Conservation (phyloP, 2,797 vertebrate species). For the Melanotaenia parkinsoni region DNA sequence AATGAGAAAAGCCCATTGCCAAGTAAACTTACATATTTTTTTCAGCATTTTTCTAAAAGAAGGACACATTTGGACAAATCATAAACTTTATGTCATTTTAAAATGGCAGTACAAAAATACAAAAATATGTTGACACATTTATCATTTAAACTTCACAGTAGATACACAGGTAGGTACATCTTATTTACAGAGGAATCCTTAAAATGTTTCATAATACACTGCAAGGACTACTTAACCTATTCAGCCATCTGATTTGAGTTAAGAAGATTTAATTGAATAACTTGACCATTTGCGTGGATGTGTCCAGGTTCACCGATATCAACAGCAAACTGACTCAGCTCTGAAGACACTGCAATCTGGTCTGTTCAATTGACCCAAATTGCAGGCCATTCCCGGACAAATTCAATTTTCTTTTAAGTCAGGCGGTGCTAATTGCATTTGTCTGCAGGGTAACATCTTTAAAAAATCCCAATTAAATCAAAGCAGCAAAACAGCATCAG, state of each 20-base stretch:
- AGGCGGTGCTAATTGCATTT: conserved; percentile 48
- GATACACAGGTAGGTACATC: conserved; percentile 72
- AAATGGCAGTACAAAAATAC: conserved; percentile 85
- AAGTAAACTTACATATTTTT: background rate
- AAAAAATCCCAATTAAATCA: conserved; percentile 39
- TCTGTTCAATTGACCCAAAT: conserved; percentile 34
- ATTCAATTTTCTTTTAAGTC: conserved; percentile 55
- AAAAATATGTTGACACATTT: conserved; percentile 83
- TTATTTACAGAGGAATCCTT: conserved; percentile 75
- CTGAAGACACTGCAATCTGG: conserved; percentile 27
- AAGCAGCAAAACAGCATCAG: conserved; percentile 60
- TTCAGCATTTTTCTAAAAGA: conserved; percentile 4
- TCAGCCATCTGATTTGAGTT: conserved; percentile 47
- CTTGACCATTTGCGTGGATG: conserved; percentile 8
- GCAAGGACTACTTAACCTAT: conserved; percentile 22
- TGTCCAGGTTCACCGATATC: conserved; percentile 18
- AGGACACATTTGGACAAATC: conserved; percentile 53
- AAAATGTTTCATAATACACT: conserved; percentile 34
- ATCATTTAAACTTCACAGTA: conserved; percentile 83
- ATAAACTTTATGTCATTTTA: conserved; percentile 80
- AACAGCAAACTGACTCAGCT: conserved; percentile 40
- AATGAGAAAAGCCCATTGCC: background rate
- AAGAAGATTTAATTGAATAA: conserved; percentile 21
- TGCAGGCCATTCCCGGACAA: conserved; percentile 62
- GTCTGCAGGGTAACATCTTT: conserved; percentile 33